These are phyloP conservation scores for Amphipyra berbera DNA, from an alignment of 2,888 invertebrate genomes.

Conservation along the genomic window DNA sequence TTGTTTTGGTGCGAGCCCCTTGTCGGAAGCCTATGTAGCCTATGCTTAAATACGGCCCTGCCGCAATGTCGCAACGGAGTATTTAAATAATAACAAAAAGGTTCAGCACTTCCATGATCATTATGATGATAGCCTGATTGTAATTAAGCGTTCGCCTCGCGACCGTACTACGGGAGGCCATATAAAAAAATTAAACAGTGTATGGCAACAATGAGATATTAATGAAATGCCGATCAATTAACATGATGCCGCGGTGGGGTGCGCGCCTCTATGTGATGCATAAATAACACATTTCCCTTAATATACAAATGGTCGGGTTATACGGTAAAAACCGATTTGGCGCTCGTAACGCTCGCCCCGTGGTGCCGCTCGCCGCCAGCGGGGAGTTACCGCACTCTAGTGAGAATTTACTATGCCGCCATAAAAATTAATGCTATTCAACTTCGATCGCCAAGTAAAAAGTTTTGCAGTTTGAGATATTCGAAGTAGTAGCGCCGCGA, in stretches of 20 bases:
- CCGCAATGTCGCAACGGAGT: slow-evolving; percentile 25
- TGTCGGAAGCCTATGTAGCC: no score
- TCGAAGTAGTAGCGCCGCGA: slow-evolving; percentile 32
- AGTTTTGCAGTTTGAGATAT: slow-evolving; percentile 51
- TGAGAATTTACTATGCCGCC: slow-evolving; percentile 64
- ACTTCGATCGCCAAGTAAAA: slow-evolving; percentile 44
- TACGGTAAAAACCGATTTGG: slow-evolving; percentile 80
- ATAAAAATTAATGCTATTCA: slow-evolving; percentile 64
- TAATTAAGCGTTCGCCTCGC: slow-evolving; percentile 58
- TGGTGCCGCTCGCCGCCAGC: slow-evolving; percentile 74
- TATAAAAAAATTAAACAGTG: slow-evolving; percentile 68
- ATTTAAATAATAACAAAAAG: slow-evolving; percentile 63
- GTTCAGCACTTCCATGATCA: slow-evolving; percentile 57
- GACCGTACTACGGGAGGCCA: slow-evolving; percentile 58
- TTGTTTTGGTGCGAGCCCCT: no score
- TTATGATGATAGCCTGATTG: slow-evolving; percentile 59
- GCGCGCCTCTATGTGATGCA: slow-evolving; percentile 78
- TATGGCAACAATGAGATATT: slow-evolving; percentile 76
- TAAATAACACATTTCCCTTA: slow-evolving; percentile 81
- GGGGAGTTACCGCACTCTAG: slow-evolving; percentile 69
- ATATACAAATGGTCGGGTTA: slow-evolving; percentile 76
- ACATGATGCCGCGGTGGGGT: slow-evolving; percentile 78
- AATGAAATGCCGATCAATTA: slow-evolving; percentile 84
- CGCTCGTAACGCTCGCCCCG: slow-evolving; percentile 71
- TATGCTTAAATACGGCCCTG: no score